Conservation (phyloP, 2,888 invertebrate species). For the Synanthedon formicaeformis region DNA sequence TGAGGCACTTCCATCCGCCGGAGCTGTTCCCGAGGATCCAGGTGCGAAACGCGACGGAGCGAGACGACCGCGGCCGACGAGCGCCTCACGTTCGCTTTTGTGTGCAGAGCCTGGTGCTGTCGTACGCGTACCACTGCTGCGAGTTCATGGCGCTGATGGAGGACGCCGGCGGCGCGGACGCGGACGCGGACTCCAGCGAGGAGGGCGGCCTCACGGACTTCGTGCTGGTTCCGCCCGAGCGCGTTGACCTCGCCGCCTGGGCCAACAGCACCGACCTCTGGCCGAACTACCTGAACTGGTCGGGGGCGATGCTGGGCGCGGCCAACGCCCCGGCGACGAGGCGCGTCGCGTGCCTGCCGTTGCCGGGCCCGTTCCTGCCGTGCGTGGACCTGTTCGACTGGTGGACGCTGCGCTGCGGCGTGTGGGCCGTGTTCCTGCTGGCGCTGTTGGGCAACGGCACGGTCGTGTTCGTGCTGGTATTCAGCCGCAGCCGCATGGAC, state of each 20-base stretch:
- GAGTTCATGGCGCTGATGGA: constrained; percentile 81
- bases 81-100: background rate
- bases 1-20: constrained; percentile 89
- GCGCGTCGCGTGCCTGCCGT: constrained; percentile 81
- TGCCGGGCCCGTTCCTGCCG: constrained; percentile 93
- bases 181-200: constrained; percentile 43
- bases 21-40: constrained; percentile 87
- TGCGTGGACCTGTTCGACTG: constrained; percentile 97
- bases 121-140: constrained; percentile 98
- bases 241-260: constrained; percentile 77
- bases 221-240: constrained; percentile 47
- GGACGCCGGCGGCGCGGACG: constrained; percentile 72
- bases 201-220: constrained; percentile 49
- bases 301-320: constrained; percentile 2
- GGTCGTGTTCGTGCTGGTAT: constrained; percentile 92
- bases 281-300: constrained; percentile 73
- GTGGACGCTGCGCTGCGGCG: constrained; percentile 97
- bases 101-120: constrained; percentile 79
- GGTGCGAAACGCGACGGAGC: constrained; percentile 18
- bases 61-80: background rate
- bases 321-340: constrained; percentile 13
- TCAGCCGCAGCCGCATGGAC: constrained; percentile 93
- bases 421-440: constrained; percentile 96
- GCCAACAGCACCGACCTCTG: constrained; percentile 85
- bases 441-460: constrained; percentile 96